A percentile compares a stretch with the other conserved stretches of the same genome.
phyloP scores from a whole-genome alignment of 2,113 vertebrate genomes.

The Brevimyrus niger region DNA sequence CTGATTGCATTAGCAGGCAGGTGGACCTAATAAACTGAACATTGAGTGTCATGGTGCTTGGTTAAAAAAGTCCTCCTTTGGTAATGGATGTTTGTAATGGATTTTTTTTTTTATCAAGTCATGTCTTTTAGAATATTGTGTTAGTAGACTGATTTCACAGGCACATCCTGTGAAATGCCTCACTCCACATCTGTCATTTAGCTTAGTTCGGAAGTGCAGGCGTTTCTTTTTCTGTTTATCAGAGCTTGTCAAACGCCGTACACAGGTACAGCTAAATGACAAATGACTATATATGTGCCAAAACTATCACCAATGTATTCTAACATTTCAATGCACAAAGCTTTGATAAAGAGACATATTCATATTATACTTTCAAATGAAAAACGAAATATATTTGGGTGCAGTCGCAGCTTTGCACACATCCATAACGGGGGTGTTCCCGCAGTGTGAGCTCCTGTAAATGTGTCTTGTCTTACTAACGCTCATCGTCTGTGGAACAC shows the following conservation, averaged over 20 bases:
- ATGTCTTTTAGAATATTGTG: not conserved
- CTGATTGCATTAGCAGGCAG: not conserved
- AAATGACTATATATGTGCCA: not conserved
- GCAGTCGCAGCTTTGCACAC: constrained; percentile 42
- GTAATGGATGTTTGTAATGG: not conserved
- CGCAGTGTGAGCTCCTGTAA: not conserved
- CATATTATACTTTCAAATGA: constrained; percentile 36
- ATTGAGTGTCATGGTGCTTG: not conserved
- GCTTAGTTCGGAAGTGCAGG: not conserved
- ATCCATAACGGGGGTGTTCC: constrained; percentile 28
- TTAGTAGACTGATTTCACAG: not conserved
- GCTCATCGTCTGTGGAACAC: not conserved
- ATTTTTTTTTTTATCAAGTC: not conserved
- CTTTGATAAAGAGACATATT: constrained; percentile 35
- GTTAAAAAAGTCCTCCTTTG: not conserved
- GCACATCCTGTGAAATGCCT: not conserved
- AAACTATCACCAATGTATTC: not conserved
- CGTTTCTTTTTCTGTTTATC: not conserved
- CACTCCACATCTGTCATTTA: not conserved
- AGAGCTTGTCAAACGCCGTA: constrained; percentile 24
- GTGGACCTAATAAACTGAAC: not conserved
- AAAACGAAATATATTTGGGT: constrained; percentile 55
- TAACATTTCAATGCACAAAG: constrained; percentile 41
- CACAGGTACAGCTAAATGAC: not conserved
- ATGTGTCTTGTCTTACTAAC: not conserved